phyloP scores from a whole-genome alignment of 2,113 vertebrate genomes.

The Machaerirhynchus nigripectus region DNA sequence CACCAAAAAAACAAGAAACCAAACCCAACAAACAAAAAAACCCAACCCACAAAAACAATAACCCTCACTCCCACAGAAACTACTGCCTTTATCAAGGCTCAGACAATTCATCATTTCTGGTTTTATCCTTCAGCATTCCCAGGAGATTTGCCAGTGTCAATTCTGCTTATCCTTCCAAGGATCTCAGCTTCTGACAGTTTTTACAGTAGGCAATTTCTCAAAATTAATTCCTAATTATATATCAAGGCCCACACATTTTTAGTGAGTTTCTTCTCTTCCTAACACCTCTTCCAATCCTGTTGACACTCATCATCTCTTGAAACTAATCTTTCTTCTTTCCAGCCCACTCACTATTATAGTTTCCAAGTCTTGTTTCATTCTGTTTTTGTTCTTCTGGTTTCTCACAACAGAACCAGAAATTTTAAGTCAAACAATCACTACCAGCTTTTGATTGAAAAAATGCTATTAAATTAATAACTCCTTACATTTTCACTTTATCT shows the following conservation, averaged over 20 bases:
- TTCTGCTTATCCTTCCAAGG: conserved; percentile 1
- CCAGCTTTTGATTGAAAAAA: neutral
- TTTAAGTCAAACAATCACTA: neutral
- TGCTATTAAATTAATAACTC: neutral
- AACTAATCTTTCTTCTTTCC: neutral
- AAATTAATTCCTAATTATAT: conserved; percentile 41
- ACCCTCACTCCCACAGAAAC: neutral
- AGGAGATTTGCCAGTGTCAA: neutral
- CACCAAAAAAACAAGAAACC: no score
- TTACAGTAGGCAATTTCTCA: neutral
- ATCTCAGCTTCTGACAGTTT: conserved; percentile 2
- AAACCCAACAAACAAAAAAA: neutral
- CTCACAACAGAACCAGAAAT: neutral
- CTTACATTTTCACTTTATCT: neutral
- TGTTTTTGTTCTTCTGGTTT: neutral
- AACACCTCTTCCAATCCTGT: neutral
- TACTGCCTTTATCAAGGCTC: neutral
- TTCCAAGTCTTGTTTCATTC: neutral
- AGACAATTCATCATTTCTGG: neutral
- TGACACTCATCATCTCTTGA: neutral
- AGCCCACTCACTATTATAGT: neutral
- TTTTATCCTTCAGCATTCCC: neutral
- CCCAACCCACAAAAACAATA: neutral
- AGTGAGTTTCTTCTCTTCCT: neutral
- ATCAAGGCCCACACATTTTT: neutral